A percentile compares a stretch with the other conserved stretches of the same genome.
Conservation (phyloP, 2,113 vertebrate species). For the Rhinoptilus africanus region DNA sequence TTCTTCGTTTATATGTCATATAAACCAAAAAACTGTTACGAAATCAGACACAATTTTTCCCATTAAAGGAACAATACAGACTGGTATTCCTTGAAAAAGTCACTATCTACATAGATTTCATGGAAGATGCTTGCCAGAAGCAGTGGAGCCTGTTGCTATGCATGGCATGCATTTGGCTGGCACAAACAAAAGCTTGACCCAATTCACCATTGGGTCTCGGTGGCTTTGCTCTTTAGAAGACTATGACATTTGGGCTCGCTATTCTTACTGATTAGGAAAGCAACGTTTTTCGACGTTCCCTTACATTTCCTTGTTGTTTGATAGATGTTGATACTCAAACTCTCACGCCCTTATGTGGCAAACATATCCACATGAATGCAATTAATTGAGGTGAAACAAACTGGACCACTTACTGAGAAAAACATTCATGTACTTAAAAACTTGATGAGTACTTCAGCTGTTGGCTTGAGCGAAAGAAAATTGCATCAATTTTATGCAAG, state of each 20-base stretch:
- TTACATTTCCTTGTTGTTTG: not conserved
- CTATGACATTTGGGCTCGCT: not conserved
- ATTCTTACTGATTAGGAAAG: not conserved
- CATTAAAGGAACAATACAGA: not conserved
- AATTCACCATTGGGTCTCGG: not conserved
- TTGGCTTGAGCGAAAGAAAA: not conserved
- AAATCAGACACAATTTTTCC: not conserved
- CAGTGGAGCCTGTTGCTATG: not conserved
- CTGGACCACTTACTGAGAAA: not conserved
- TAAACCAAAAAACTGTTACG: fast-evolving
- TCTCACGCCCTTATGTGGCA: not conserved
- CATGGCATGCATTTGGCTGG: not conserved
- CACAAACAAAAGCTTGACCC: not conserved
- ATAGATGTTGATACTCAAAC: not conserved
- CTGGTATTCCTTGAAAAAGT: not conserved
- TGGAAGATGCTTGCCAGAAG: not conserved
- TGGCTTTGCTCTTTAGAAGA: not conserved
- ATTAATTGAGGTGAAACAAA: conserved; percentile 43
- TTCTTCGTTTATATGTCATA: not conserved
- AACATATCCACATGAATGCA: not conserved
- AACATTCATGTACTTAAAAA: not conserved
- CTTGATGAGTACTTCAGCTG: not conserved
- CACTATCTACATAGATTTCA: not conserved
- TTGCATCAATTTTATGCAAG: not conserved
- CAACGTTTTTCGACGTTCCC: not conserved